phyloP scores from a whole-genome alignment of 2,113 vertebrate species.

The Gallinago undulata region DNA sequence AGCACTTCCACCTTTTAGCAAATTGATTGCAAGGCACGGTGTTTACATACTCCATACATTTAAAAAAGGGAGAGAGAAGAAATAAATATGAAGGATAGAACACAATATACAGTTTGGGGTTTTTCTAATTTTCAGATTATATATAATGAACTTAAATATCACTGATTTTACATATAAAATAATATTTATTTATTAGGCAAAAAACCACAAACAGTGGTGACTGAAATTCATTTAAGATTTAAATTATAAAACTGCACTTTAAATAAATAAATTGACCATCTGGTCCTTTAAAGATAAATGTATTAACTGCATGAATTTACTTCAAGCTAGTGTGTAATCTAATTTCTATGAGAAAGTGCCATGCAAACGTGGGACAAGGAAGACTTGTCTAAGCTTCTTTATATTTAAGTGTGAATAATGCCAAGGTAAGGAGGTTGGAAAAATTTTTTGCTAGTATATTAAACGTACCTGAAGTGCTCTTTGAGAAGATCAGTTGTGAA shows the following conservation, averaged over 20 bases:
- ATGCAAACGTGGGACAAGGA: constrained; percentile 26
- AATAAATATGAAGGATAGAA: not conserved
- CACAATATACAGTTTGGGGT: not conserved
- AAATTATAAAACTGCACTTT: constrained; percentile 1
- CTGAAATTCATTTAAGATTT: constrained; percentile 16
- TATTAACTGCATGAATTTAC: constrained; percentile 47
- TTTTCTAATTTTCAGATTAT: not conserved
- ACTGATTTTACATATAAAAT: not conserved
- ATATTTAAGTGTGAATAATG: constrained; percentile 15
- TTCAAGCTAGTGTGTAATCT: constrained; percentile 38
- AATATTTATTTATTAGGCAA: not conserved
- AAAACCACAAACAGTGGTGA: not conserved
- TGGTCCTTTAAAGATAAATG: constrained; percentile 55
- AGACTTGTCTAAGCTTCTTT: constrained; percentile 8
- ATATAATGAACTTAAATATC: not conserved
- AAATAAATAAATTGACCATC: constrained; percentile 39
- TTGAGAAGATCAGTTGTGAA: not conserved
- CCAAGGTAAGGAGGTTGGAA: not conserved
- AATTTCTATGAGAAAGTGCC: constrained; percentile 46
- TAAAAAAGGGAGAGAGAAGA: not conserved
- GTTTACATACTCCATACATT: not conserved
- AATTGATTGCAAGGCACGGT: not conserved
- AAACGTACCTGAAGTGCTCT: not conserved
- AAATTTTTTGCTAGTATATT: not conserved
- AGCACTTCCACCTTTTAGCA: not conserved